Evolutionary conservation across 1,140 invertebrate species (phyloP), one percentile per base, ranked within the genome.

Genomic region (Ruditapes philippinarum): DNA sequence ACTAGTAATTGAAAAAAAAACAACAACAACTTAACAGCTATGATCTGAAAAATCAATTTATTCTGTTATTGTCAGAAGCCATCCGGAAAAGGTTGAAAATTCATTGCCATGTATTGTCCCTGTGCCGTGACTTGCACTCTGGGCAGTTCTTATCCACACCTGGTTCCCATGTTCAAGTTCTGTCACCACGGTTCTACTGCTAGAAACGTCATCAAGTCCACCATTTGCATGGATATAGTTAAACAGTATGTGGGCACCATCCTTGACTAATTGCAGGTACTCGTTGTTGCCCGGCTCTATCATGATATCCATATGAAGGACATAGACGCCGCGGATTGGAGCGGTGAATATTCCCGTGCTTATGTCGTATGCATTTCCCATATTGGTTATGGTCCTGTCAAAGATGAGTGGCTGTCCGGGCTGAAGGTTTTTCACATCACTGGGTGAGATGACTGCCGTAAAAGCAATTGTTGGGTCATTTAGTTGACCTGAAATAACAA

Each of bases 361-460:
- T 5, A 42, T n/a, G 68, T 90, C 65, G 86, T 91, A 92, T 51
- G 60, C 90, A 38, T 45, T 49, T 28, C 88, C 91, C 4, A 90
- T 62, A 54, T 91, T 92, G 49, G 85, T 92, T 31, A 91, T n/a
- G 3, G 70, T 28, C 5, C 68, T 49, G 90, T 91, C 84, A 62
- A 89, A 92, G 17, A 88, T 28, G 40, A 92, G 78, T 5, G 80
- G 33, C 54, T 89, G 80, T 12, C 54, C 38, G 22, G 38, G 14
- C 4, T n/a, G 3, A 19, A 84, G 73, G 38, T 68, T 36, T 19
- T 51, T 89, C 73, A 89, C 51, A 36, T 84, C 45, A n/a, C 28
- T 19, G 12, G 74, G 42, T 28, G 9, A 14, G 22, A 79, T 51
- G 9, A 22, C 17, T 7, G 85, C 85, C 3, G 73, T 65, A 62